These are phyloP conservation scores for Misgurnus mizolepis DNA, from an alignment of 2,113 vertebrate genomes.

Conservation along the genomic window DNA sequence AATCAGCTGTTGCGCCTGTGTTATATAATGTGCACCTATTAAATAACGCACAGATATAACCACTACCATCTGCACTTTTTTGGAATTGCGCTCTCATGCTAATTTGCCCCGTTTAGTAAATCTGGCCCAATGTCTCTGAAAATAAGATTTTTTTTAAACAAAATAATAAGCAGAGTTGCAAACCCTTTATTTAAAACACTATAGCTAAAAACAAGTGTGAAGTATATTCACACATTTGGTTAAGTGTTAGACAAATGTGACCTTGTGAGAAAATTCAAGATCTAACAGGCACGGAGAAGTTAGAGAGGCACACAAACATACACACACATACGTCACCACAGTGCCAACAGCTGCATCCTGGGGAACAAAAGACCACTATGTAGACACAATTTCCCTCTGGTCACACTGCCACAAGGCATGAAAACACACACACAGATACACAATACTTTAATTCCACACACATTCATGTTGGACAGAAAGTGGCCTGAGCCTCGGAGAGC, in stretches of 20 bases:
- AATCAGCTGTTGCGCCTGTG: no score
- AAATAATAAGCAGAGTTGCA: no score
- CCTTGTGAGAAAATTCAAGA: not conserved
- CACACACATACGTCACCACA: constrained; percentile 13
- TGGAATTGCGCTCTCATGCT: no score
- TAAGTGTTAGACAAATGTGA: constrained; percentile 12
- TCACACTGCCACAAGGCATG: constrained; percentile 13
- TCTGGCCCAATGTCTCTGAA: no score
- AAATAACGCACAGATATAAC: no score
- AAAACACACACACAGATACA: constrained; percentile 25
- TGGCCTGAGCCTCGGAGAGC: not conserved
- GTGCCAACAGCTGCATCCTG: constrained; percentile 28
- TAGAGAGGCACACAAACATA: not conserved
- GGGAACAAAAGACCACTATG: constrained; percentile 36
- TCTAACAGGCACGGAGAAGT: not conserved
- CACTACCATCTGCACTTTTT: no score
- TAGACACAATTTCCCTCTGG: constrained; percentile 23
- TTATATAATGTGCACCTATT: no score
- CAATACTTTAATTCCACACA: not conserved
- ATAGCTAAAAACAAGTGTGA: not conserved
- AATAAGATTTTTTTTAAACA: no score
- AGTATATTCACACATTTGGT: not conserved
- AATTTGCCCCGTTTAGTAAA: no score
- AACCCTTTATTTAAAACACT: no score
- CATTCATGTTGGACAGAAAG: not conserved